A percentile compares a stretch with the other conserved stretches of the same genome.
phyloP scores from a whole-genome alignment of 2,113 vertebrate species.

The Lates calcarifer region DNA sequence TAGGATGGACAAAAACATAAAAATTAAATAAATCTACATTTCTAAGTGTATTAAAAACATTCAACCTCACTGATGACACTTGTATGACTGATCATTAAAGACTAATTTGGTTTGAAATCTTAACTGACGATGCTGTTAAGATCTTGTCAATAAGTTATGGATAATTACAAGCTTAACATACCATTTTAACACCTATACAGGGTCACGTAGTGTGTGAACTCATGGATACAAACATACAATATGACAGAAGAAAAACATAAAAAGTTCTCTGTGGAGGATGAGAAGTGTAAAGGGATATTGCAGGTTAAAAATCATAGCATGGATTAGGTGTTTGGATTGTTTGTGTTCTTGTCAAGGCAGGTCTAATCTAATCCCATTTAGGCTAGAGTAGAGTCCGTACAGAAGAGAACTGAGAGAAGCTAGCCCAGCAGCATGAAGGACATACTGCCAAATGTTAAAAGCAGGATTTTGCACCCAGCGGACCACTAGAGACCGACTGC shows the following conservation, averaged over 20 bases:
- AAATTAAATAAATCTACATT: constrained; percentile 15
- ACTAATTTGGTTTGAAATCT: constrained; percentile 36
- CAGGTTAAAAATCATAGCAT: neutral
- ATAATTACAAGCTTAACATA: constrained; percentile 31
- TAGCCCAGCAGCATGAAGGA: constrained; percentile 4
- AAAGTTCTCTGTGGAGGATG: constrained; percentile 3
- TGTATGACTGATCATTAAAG: constrained; percentile 29
- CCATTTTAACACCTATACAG: constrained; percentile 21
- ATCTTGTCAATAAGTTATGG: constrained; percentile 54
- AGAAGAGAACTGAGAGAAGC: constrained; percentile 16
- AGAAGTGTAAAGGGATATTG: constrained; percentile 35
- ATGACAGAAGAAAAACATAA: constrained; percentile 17
- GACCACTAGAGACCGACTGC: neutral
- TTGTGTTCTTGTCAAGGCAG: constrained; percentile 20
- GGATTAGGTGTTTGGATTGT: neutral
- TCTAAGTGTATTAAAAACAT: constrained; percentile 31
- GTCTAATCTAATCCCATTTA: constrained; percentile 19
- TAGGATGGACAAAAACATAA: constrained; percentile 28
- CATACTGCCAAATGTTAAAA: constrained; percentile 18
- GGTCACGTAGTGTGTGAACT: constrained; percentile 15
- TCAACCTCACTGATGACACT: constrained; percentile 21
- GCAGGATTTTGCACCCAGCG: constrained; percentile 25
- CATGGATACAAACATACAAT: constrained; percentile 9
- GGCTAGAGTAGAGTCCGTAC: neutral
- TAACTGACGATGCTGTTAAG: constrained; percentile 9